Evolutionary conservation across 2,113 vertebrate genomes (phyloP), one percentile per base, ranked within the genome.

Genomic region (Malurus melanocephalus): DNA sequence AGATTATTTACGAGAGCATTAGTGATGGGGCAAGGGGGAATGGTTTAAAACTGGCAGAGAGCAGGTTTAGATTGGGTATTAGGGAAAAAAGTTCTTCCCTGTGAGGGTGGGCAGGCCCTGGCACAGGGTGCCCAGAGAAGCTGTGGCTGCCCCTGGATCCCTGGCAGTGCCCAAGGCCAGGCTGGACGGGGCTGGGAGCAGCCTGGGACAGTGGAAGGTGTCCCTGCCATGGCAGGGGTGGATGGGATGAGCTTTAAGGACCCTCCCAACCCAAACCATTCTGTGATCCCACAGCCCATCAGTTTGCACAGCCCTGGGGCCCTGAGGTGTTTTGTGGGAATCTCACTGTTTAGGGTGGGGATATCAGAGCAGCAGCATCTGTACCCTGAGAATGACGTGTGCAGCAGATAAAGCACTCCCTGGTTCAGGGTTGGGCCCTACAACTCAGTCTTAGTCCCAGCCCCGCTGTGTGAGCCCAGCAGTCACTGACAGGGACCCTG

Each of bases 181-280:
- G 40, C 0, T 67, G 68, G 60, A 46, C 0, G 0, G 23, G 23
- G 28, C 9, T 67, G 46, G 38, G 27, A 73, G n/a, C 60, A 40
- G 0, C 16, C n/a, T 59, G 76, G 52, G 10, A 2, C 0, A 5
- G 20, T 53, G 40, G n/a, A 6, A 87, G 28, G 7, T 59, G 45
- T n/a, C 67, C 38, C 38, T 72, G 52, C 23, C 32, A 11, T 16
- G 27, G n/a, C 23, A 46, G n/a, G 10, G 43, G 18, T 3, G 15
- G 1, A 52, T 38, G 9, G 2, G 43, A 20, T 13, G 43, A 13
- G 0, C 3, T 12, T 46, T 32, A 17, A 59, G 23, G 38, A 59
- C 8, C 32, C 10, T 52, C 65, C 52, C 67, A 38, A 9, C 3
- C 38, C 52, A 73, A 17, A 17, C 16, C 27, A 5, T 38, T 2